Evolutionary conservation across 92 coral and sea anemone species (phyloP).

Genomic region (Pocillopora grandis): DNA sequence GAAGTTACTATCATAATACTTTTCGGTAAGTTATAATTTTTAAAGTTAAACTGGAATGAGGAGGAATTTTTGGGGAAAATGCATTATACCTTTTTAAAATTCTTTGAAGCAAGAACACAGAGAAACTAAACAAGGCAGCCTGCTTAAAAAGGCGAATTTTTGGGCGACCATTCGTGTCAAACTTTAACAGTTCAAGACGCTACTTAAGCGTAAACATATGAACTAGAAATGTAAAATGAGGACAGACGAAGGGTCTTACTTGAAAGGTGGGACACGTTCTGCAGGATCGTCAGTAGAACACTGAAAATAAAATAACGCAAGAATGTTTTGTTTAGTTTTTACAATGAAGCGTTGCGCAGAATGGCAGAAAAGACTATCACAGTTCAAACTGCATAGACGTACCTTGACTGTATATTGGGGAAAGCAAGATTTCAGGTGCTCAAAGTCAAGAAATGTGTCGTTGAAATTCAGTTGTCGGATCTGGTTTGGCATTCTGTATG

Average conservation of each 20-base stretch:
- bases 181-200: background rate
- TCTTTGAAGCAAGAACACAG: too few relatives aligned
- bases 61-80: too few relatives aligned
- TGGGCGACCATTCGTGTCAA: background rate
- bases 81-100: too few relatives aligned
- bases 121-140: too few relatives aligned
- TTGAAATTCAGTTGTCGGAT: constrained; percentile 84
- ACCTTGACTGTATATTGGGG: constrained; percentile 93
- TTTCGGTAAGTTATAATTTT: too few relatives aligned
- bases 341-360: background rate
- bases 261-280: constrained; percentile 84
- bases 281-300: constrained; percentile 61
- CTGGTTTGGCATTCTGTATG: constrained; percentile 88
- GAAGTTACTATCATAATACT: background rate
- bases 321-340: background rate
- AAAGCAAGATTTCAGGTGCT: constrained; percentile 80
- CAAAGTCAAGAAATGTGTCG: constrained; percentile 91
- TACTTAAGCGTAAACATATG: background rate
- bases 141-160: background rate
- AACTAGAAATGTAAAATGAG: background rate
- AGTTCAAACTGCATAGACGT: background rate
- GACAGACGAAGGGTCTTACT: constrained; percentile 45
- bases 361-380: background rate
- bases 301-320: constrained; percentile 33
- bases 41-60: too few relatives aligned